Conservation (phyloP, 2,888 invertebrate genomes). For the Cetonia aurata region DNA sequence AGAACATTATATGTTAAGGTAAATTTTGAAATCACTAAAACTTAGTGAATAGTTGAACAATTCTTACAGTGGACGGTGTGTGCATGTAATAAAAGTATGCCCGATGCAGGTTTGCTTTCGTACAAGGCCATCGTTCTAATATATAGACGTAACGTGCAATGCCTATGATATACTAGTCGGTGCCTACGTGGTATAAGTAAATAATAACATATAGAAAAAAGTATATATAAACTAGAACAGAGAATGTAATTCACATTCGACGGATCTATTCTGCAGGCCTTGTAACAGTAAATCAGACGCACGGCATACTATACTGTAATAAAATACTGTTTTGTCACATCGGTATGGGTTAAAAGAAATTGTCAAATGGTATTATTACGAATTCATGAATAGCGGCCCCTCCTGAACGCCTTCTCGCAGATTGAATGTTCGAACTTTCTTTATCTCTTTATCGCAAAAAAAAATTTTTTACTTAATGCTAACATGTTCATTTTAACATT, state of each 20-base stretch:
- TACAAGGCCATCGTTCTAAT: slow-evolving; percentile 23
- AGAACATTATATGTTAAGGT: too few relatives aligned
- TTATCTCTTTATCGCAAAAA: too few relatives aligned
- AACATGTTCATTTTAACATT: too few relatives aligned
- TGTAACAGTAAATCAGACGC: slow-evolving; percentile 27
- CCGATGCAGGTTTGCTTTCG: not conserved
- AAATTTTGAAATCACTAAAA: not conserved
- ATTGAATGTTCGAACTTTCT: too few relatives aligned
- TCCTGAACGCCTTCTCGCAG: too few relatives aligned
- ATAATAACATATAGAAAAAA: slow-evolving; percentile 37
- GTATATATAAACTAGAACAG: slow-evolving; percentile 32
- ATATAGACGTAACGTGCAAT: not conserved
- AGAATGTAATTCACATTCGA: slow-evolving; percentile 39
- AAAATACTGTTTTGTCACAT: not conserved
- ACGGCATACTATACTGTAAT: slow-evolving; percentile 29
- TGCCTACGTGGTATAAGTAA: slow-evolving; percentile 14
- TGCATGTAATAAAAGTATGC: too few relatives aligned
- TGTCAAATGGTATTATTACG: too few relatives aligned
- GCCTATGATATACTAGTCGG: not conserved
- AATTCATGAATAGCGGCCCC: too few relatives aligned
- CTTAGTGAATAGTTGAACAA: not conserved
- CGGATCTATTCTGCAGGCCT: slow-evolving; percentile 28
- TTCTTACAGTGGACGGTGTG: too few relatives aligned
- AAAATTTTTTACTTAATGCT: too few relatives aligned
- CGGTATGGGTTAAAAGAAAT: too few relatives aligned